Percentiles rank a stretch among this genome's conserved stretches.
These are phyloP conservation scores for Salmo trutta DNA, from an alignment of 2,797 vertebrate genomes.

Conservation along the genomic window DNA sequence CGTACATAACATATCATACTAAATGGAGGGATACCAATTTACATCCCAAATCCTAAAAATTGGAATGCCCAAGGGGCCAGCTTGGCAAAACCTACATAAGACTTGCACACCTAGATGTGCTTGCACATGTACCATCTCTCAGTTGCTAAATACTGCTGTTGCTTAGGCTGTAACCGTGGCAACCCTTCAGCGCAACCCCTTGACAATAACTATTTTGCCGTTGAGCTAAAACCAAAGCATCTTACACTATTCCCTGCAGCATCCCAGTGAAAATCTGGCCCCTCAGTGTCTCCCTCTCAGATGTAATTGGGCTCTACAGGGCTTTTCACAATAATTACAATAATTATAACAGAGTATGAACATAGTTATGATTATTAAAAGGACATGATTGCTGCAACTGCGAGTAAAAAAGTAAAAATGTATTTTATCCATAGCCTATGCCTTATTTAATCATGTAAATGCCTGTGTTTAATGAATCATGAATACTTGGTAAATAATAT, in stretches of 20 bases:
- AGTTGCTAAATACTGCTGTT: constrained; percentile 62
- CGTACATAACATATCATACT: too few relatives aligned
- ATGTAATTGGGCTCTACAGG: constrained; percentile 10
- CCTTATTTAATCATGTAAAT: background rate
- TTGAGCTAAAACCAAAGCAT: constrained; percentile 45
- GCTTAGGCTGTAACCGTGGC: constrained; percentile 76
- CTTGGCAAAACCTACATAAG: too few relatives aligned
- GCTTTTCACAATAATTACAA: constrained; percentile 37
- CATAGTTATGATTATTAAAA: constrained; percentile 30
- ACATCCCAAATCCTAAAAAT: too few relatives aligned
- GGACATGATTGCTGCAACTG: constrained; percentile 18
- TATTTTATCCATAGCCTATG: background rate
- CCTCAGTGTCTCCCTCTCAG: constrained; percentile 35
- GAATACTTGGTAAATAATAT: background rate
- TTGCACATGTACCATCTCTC: constrained; percentile 42
- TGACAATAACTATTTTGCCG: constrained; percentile 60
- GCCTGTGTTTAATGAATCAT: background rate
- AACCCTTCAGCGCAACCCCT: constrained; percentile 51
- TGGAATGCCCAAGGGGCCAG: too few relatives aligned
- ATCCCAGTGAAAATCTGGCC: background rate
- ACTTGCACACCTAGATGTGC: constrained; percentile 41
- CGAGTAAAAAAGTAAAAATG: background rate
- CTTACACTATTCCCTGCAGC: background rate
- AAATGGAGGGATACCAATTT: too few relatives aligned
- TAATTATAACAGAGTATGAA: constrained; percentile 43